Base-by-base conservation (phyloP, 2,888 invertebrate genomes). In the Tetanocera ferruginea region DNA sequence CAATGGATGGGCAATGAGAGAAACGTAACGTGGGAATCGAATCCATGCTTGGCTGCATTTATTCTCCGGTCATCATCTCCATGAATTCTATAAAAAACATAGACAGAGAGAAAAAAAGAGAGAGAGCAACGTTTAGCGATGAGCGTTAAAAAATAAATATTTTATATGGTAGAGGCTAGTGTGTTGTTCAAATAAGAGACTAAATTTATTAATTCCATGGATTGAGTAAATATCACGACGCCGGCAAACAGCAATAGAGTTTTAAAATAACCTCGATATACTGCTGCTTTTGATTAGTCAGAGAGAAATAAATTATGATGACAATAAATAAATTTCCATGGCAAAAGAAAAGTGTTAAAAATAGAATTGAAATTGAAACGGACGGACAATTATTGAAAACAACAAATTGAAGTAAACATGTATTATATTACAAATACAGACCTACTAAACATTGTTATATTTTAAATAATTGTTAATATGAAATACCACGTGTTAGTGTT, bases 11-110 rank as follows among this genome's bases (percentile, higher is more conserved):
- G 28, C 37, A 57, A 28, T 34, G 37, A 60, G 19, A 37, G 57
- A 11, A 25, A 71, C 5, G 23, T n/a, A n/a, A 34, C 4, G 14
- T 5, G 5, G 43, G 25, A 49, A 28, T n/a, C 55, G 17, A 37
- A 34, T 60, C 60, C 60, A 60, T 60, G 14, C 25, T 17, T 19
- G 69, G 25, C 14, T 43, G 25, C 57, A 79, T 88, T 93, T 95
- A 95, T 94, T 96, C 96, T 90, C 96, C 96, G 82, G 96, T 96
- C 96, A 97, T 97, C 96, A 97, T 96, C 91, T 96, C 96, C 96
- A 96, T 96, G 92, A 96, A 96, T 93, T 96, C 96, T 96, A 93
- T 83, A 94, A 94, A 89, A 82, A 80, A 2, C 6, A 34, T 55
- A 55, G 23, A 11, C 19, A 55, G 57, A 37, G 43, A 34, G 31